Percentiles rank a stretch among this genome's conserved stretches.
Evolutionary conservation across 2,888 invertebrate species (phyloP).

Genomic region (Argynnis bischoffii): DNA sequence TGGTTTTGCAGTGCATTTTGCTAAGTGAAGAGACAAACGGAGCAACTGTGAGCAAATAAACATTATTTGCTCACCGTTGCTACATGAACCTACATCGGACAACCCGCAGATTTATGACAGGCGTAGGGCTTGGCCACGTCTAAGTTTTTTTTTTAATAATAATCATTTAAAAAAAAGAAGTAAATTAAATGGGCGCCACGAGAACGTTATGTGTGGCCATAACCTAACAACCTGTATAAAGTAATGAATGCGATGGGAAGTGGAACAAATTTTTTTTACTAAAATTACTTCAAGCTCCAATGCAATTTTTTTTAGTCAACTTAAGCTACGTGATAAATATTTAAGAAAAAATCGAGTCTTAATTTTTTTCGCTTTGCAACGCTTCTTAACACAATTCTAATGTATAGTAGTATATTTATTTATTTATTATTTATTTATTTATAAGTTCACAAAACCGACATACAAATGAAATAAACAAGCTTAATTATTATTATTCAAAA

Average conservation of each 20-base stretch:
- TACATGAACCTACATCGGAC: constrained; percentile 51
- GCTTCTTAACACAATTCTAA: no score
- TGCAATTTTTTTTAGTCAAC: no score
- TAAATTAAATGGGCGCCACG: neutral
- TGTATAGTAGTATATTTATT: no score
- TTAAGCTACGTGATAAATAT: no score
- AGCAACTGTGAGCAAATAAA: constrained; percentile 43
- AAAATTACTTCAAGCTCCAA: no score
- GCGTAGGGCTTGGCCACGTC: constrained; percentile 49
- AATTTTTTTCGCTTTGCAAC: no score
- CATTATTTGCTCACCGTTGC: no score
- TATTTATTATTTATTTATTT: no score
- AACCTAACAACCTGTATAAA: constrained; percentile 19
- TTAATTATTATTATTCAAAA: no score
- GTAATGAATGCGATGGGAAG: constrained; percentile 13
- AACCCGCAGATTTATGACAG: constrained; percentile 73
- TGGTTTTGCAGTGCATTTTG: constrained; percentile 47
- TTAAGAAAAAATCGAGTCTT: no score
- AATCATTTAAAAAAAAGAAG: neutral
- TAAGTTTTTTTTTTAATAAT: neutral
- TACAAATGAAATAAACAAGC: no score
- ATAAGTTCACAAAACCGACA: no score
- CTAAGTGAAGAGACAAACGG: constrained; percentile 43
- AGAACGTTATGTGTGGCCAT: constrained; percentile 33
- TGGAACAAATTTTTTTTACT: neutral